Conservation (phyloP, 2,797 vertebrate genomes). For the Tinamus major region DNA sequence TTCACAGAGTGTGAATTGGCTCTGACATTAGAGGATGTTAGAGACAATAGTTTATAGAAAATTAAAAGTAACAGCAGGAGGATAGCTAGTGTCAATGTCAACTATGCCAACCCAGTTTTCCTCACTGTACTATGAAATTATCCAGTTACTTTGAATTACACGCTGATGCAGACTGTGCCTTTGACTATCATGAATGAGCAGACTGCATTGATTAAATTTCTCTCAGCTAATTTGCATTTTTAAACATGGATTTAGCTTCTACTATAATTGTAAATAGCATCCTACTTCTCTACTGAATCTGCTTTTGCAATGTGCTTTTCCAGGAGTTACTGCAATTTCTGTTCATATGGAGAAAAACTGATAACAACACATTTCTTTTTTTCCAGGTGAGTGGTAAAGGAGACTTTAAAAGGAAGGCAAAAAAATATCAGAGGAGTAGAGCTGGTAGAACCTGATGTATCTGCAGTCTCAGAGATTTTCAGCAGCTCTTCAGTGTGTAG, state of each 20-base stretch:
- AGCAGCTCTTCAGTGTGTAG: neutral
- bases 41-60: neutral
- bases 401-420: neutral
- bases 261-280: neutral
- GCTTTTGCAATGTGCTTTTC: neutral
- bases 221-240: slow-evolving; percentile 12
- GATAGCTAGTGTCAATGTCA: neutral
- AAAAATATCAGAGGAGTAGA: neutral
- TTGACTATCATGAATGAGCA: slow-evolving; percentile 42
- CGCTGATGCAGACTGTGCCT: neutral
- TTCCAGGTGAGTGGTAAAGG: neutral
- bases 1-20: neutral
- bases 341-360: neutral
- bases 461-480: neutral
- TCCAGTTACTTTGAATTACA: neutral
- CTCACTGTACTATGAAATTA: slow-evolving; percentile 25
- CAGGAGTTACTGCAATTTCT: neutral
- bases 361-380: neutral
- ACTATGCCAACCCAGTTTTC: slow-evolving; percentile 1
- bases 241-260: slow-evolving; percentile 3
- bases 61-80: slow-evolving; percentile 20
- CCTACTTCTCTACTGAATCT: neutral
- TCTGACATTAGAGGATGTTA: neutral
- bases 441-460: neutral
- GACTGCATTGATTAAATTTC: slow-evolving; percentile 50